Conservation (phyloP, 2,888 invertebrate species). For the Oeneis ivallda region DNA sequence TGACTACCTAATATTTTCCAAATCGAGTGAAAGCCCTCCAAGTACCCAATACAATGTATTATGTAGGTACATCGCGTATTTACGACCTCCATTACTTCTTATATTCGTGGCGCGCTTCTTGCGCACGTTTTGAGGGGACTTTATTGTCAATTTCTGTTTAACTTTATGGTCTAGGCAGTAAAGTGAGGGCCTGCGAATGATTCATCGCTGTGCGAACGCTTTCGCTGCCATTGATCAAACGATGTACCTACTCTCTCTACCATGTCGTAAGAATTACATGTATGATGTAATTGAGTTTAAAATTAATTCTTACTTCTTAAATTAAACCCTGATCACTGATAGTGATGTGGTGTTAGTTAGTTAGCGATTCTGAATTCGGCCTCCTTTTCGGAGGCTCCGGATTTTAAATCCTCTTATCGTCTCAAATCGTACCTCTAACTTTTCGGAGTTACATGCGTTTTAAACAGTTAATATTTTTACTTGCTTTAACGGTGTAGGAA, state of each 20-base stretch:
- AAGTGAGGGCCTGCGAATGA: conserved; percentile 17
- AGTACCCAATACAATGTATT: conserved; percentile 10
- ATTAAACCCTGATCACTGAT: no score
- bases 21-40: background rate
- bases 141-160: conserved; percentile 35
- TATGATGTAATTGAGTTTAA: no score
- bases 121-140: conserved; percentile 26
- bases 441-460: no score
- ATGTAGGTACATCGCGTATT: conserved; percentile 21
- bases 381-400: no score
- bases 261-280: background rate
- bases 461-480: no score
- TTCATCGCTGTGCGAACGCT: conserved; percentile 6
- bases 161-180: conserved; percentile 13
- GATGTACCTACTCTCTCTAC: background rate
- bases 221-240: background rate
- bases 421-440: no score
- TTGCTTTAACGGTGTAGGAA: no score
- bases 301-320: no score
- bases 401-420: no score
- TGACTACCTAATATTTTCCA: background rate
- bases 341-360: no score
- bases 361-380: no score
- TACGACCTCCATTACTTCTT: conserved; percentile 27
- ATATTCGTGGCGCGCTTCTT: conserved; percentile 28